phyloP scores from a whole-genome alignment of 2,797 vertebrate species.

The Thunnus albacares region DNA sequence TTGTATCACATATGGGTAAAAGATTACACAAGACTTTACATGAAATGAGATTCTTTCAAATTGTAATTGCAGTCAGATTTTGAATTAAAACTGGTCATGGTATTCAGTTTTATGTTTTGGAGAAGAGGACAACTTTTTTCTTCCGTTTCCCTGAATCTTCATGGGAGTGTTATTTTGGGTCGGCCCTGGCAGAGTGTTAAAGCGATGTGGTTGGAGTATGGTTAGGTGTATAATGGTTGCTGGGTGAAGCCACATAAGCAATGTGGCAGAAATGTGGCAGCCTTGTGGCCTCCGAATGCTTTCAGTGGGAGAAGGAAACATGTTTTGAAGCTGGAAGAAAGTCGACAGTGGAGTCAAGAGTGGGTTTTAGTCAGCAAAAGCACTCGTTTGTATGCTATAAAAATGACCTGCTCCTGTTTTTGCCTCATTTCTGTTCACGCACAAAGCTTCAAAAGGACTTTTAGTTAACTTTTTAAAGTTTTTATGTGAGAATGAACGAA shows the following conservation, averaged over 20 bases:
- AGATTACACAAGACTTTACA: constrained; percentile 15
- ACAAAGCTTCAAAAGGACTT: neutral
- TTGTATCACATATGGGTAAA: constrained; percentile 31
- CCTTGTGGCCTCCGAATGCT: constrained; percentile 84
- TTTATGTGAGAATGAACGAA: neutral
- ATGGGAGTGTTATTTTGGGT: constrained; percentile 41
- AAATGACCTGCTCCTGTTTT: constrained; percentile 77
- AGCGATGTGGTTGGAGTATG: constrained; percentile 45
- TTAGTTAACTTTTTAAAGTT: neutral
- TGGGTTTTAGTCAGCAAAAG: constrained; percentile 81
- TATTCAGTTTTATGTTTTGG: constrained; percentile 31
- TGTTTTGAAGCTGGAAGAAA: constrained; percentile 88
- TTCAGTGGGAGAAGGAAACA: constrained; percentile 85
- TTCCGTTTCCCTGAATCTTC: constrained; percentile 22
- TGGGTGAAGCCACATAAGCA: constrained; percentile 72
- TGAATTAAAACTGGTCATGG: constrained; percentile 1
- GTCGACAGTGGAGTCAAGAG: constrained; percentile 86
- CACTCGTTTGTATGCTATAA: constrained; percentile 86
- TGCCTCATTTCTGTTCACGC: constrained; percentile 4
- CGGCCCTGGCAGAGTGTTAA: constrained; percentile 41
- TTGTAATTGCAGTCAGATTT: constrained; percentile 32
- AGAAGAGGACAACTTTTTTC: constrained; percentile 17
- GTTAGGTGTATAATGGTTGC: constrained; percentile 52
- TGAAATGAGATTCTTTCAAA: constrained; percentile 2
- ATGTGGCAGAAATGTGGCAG: constrained; percentile 31